Evolutionary conservation across 1,140 invertebrate species (phyloP).

Genomic region (Leptinotarsa texana): DNA sequence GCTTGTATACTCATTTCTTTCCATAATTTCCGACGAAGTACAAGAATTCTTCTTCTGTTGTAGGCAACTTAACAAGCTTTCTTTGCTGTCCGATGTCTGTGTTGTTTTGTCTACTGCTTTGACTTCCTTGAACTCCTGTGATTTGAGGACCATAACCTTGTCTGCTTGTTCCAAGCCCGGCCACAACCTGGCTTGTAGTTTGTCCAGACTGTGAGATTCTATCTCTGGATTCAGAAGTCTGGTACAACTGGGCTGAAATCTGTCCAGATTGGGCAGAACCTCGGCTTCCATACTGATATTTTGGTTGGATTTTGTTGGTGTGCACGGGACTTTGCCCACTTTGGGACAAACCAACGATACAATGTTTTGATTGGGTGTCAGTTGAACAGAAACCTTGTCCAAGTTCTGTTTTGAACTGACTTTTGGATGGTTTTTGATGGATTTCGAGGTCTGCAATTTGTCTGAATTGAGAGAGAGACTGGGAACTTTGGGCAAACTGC

Average conservation of each 20-base stretch:
- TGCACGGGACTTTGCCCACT: background rate
- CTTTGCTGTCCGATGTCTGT: background rate
- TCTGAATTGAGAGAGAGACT: conserved; percentile 14
- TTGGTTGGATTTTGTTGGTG: background rate
- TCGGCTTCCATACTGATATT: background rate
- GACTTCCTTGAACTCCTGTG: background rate
- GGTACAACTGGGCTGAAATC: conserved; percentile 1
- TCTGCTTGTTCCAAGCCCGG: background rate
- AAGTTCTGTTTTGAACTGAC: background rate
- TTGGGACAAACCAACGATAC: background rate
- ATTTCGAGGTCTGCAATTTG: background rate
- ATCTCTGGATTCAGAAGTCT: background rate
- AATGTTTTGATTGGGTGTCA: background rate
- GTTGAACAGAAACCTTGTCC: background rate
- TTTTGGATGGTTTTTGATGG: conserved; percentile 1
- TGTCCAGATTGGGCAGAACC: conserved; percentile 6
- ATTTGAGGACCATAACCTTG: background rate
- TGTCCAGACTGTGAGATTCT: background rate
- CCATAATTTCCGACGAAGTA: background rate
- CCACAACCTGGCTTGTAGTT: conserved; percentile 1
- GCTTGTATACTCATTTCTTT: background rate
- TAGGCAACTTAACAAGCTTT: background rate
- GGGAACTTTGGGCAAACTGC: conserved; percentile 18
- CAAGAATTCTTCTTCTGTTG: background rate
- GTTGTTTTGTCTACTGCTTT: background rate